phyloP scores from a whole-genome alignment of 2,888 invertebrate species.

The Sminthurinus aureus region DNA sequence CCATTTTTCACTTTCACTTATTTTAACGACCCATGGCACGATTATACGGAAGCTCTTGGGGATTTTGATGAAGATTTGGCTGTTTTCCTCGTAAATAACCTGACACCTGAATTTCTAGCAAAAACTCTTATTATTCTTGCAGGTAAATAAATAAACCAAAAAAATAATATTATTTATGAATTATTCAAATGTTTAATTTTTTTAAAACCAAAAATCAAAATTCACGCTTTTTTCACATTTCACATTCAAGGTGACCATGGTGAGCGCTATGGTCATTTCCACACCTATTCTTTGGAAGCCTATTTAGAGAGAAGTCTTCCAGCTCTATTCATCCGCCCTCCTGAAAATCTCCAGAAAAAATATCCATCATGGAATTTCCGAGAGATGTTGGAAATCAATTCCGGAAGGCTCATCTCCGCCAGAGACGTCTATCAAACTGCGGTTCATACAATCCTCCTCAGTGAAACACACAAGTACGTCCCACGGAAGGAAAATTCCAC shows the following conservation, averaged over 20 bases:
- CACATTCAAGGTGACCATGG: not conserved
- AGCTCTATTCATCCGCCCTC: not conserved
- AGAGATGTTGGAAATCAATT: not conserved
- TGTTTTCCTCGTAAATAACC: not conserved
- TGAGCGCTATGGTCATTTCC: not conserved
- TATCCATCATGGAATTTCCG: not conserved
- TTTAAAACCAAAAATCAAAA: too few relatives aligned
- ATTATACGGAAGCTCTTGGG: not conserved
- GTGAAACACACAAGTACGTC: not conserved
- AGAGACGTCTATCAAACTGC: not conserved
- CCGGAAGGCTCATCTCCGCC: not conserved
- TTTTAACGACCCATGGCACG: not conserved
- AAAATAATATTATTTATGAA: too few relatives aligned
- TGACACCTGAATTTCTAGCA: not conserved
- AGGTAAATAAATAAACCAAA: not conserved
- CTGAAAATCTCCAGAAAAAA: not conserved
- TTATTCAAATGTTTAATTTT: too few relatives aligned
- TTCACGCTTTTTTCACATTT: too few relatives aligned
- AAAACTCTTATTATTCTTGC: not conserved
- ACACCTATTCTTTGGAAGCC: not conserved
- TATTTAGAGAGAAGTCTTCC: not conserved
- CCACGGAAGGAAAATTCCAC: not conserved
- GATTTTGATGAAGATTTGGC: not conserved
- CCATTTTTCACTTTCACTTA: conserved; percentile 1
- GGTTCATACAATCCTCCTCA: not conserved